These are phyloP conservation scores for Sinocyclocheilus anshuiensis DNA, from an alignment of 2,113 vertebrate species.

Conservation along the genomic window DNA sequence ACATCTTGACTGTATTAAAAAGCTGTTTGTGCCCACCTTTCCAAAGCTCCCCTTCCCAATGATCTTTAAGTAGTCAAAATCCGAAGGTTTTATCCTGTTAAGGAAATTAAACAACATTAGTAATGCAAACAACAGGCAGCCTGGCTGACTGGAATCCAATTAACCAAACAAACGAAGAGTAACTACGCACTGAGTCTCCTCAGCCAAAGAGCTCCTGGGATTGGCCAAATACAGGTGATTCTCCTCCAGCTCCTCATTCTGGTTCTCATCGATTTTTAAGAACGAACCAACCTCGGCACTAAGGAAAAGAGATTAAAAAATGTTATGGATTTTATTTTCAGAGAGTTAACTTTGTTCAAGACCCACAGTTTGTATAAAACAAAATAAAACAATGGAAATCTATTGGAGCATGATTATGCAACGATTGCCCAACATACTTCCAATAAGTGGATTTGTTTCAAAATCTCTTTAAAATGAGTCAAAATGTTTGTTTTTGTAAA, in stretches of 20 bases:
- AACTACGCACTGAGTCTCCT: conserved; percentile 76
- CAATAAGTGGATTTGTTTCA: background rate
- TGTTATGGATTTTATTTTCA: background rate
- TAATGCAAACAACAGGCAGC: background rate
- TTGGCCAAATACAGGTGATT: conserved; percentile 66
- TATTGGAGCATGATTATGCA: background rate
- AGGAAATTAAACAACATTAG: conserved; percentile 6
- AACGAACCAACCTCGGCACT: conserved; percentile 77
- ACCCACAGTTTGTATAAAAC: background rate
- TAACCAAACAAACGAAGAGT: background rate
- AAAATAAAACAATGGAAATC: background rate
- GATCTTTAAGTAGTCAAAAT: conserved; percentile 82
- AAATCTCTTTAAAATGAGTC: background rate
- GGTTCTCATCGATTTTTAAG: conserved; percentile 77
- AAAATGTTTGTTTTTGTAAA: background rate
- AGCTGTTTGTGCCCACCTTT: conserved; percentile 66
- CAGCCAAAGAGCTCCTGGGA: conserved; percentile 68
- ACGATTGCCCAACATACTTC: background rate
- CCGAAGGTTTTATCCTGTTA: conserved; percentile 76
- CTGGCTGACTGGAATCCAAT: background rate
- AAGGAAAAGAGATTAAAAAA: conserved; percentile 23
- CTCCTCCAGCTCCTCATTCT: conserved; percentile 69
- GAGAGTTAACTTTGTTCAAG: background rate
- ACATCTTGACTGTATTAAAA: background rate
- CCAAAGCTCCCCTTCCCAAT: conserved; percentile 85